Evolutionary conservation across 2,113 vertebrate species (phyloP).

Genomic region (Petromus typicus): DNA sequence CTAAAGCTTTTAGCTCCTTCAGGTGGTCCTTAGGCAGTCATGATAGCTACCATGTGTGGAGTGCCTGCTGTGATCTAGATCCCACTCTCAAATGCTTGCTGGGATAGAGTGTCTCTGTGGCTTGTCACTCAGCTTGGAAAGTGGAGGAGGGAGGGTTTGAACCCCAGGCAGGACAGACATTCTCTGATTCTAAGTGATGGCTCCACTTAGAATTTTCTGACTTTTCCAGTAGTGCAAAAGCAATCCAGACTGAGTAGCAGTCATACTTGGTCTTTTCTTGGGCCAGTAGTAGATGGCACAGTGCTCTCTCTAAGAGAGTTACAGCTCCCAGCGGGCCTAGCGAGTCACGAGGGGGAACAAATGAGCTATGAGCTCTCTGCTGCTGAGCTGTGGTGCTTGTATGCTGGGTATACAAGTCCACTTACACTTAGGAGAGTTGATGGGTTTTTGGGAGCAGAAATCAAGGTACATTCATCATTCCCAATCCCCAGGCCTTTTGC

Average conservation of each 20-base stretch:
- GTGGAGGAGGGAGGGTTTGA: neutral
- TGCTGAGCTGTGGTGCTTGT: neutral
- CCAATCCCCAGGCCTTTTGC: neutral
- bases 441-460: neutral
- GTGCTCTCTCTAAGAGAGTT: neutral
- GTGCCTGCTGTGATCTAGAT: neutral
- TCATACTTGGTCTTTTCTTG: neutral
- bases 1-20: neutral
- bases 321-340: neutral
- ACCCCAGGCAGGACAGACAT: neutral
- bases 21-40: neutral
- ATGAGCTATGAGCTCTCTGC: accelerated
- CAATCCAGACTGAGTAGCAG: neutral
- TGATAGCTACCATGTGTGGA: neutral
- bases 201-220: neutral
- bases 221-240: neutral
- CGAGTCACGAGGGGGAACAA: neutral
- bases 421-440: neutral
- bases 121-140: neutral
- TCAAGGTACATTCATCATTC: neutral
- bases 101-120: neutral
- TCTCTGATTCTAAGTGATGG: neutral
- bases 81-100: too few relatives aligned
- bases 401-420: neutral
- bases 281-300: neutral